Conservation (phyloP, 2,113 vertebrate genomes). For the Brienomyrus longianalis region DNA sequence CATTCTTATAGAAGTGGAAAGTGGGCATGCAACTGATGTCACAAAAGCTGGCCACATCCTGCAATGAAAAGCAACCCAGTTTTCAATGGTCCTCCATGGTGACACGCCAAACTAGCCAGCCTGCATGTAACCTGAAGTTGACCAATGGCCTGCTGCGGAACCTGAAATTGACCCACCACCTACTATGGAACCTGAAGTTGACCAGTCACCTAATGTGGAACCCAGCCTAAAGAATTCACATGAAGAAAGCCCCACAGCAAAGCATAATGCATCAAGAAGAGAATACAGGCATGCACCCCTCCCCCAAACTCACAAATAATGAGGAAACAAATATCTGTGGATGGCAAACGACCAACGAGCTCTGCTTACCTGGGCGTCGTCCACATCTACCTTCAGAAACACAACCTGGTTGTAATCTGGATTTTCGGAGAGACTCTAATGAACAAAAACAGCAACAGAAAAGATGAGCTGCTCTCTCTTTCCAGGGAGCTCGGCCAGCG, state of each 20-base stretch:
- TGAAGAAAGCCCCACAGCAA: neutral
- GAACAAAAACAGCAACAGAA: neutral
- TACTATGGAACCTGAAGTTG: neutral
- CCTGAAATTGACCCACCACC: neutral
- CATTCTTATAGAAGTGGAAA: conserved; percentile 79
- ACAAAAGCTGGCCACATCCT: conserved; percentile 71
- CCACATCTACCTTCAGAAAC: conserved; percentile 88
- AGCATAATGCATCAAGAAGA: neutral
- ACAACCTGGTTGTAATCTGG: conserved; percentile 56
- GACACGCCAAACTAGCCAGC: neutral
- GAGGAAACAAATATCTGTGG: neutral
- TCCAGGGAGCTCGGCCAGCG: neutral
- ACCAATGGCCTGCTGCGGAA: neutral
- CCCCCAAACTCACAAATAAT: neutral
- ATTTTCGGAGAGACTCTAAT: conserved; percentile 46
- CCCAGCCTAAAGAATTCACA: neutral
- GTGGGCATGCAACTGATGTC: conserved; percentile 83
- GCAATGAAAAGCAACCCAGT: neutral
- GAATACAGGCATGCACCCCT: neutral
- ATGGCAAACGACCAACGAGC: neutral
- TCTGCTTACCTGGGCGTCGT: conserved; percentile 68
- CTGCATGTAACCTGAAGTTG: neutral
- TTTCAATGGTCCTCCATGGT: neutral
- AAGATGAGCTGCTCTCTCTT: neutral
- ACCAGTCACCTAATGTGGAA: neutral